Evolutionary conservation across 2,888 invertebrate species (phyloP).

Genomic region (Sphecodes monilicornis): DNA sequence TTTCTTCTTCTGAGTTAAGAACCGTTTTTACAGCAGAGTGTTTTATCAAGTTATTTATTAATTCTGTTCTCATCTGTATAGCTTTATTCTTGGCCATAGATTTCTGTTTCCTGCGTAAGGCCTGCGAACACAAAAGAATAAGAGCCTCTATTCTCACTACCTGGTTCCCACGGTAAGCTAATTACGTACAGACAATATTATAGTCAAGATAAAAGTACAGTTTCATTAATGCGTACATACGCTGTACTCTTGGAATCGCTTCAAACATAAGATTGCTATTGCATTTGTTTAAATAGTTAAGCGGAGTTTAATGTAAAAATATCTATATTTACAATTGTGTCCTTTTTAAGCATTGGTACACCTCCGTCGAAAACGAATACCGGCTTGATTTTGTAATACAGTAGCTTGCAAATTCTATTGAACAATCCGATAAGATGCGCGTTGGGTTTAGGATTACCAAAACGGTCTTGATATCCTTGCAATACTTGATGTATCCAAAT

Average conservation of each 20-base stretch:
- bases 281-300: constrained; percentile 22
- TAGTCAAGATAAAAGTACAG: constrained; percentile 76
- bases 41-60: constrained; percentile 92
- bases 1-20: constrained; percentile 84
- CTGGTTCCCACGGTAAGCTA: constrained; percentile 79
- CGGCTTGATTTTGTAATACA: constrained; percentile 97
- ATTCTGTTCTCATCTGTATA: constrained; percentile 89
- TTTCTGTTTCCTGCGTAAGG: constrained; percentile 91
- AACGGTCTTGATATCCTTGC: constrained; percentile 96
- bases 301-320: neutral
- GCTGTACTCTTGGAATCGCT: constrained; percentile 39
- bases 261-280: constrained; percentile 5
- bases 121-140: constrained; percentile 85
- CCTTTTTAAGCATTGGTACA: constrained; percentile 95
- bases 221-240: constrained; percentile 61
- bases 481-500: constrained; percentile 99
- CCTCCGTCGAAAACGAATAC: constrained; percentile 99
- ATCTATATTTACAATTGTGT: constrained; percentile 92
- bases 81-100: constrained; percentile 85
- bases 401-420: constrained; percentile 96
- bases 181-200: constrained; percentile 79
- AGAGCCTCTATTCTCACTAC: constrained; percentile 79
- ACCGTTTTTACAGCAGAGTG: constrained; percentile 91
- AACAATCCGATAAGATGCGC: constrained; percentile 97
- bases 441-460: constrained; percentile 93